Evolutionary conservation across 2,113 vertebrate genomes (phyloP), one percentile per base, ranked within the genome.

Genomic region (Lates calcarifer): DNA sequence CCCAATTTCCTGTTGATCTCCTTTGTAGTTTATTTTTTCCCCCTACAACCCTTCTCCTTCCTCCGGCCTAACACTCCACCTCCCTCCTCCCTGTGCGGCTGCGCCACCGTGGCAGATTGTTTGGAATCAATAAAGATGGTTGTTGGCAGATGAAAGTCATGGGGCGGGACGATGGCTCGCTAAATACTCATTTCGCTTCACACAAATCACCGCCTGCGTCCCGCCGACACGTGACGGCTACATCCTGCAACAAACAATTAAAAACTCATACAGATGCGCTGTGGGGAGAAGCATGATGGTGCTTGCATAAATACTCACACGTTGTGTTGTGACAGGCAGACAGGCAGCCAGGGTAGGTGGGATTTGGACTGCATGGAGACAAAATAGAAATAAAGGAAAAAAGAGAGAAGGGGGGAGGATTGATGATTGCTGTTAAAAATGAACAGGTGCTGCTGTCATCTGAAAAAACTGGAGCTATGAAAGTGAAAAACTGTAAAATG

Each of bases 91-190:
- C 64, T 2, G 55, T 43, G 64, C 43, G 43, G 76, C 76, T 73
- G 57, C 28, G 33, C 70, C 64, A 57, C 72, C 31, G 41, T 41
- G 75, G 82, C 86, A 89, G 74, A 90, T 79, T 91, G 87, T 90
- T 85, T 79, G 84, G 85, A 91, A 92, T 92, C 92, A 88, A 91
- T 93, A 91, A 93, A 90, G 83, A 91, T 70, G 75, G 79, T 83
- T 90, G 87, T 85, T 90, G 89, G 90, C 89, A 87, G 89, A 91
- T 82, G 83, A 92, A 84, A 93, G 88, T 79, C 75, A 43, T 20
- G 63, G 80, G 90, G 90, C 49, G 91, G 89, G 86, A 77, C 68
- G 29, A 49, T 33, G 76, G 75, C 86, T 73, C 13, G 53, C 91
- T 92, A 90, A 92, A 91, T 69, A 82, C 89, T 86, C 85, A 76